Conservation (phyloP, 2,113 vertebrate genomes). For the Pholis gunnellus region DNA sequence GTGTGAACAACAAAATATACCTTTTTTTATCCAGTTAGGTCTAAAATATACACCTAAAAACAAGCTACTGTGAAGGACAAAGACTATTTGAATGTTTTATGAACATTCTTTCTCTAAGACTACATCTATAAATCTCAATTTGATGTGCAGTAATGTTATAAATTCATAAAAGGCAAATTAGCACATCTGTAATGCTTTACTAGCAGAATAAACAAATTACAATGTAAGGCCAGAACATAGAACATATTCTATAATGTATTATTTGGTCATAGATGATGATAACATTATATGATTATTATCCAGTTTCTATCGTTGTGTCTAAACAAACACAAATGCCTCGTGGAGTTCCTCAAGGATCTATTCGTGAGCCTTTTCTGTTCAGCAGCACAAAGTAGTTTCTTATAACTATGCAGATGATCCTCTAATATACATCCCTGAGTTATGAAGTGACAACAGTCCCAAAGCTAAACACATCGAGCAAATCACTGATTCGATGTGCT, state of each 20-base stretch:
- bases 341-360: not conserved
- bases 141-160: not conserved
- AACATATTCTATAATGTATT: not conserved
- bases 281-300: no score
- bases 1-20: not conserved
- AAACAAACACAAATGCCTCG: not conserved
- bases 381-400: no score
- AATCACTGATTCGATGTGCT: not conserved
- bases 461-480: not conserved
- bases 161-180: not conserved
- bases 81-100: not conserved
- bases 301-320: not conserved
- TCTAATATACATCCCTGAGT: not conserved
- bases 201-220: not conserved
- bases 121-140: not conserved
- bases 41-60: not conserved
- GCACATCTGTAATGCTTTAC: not conserved
- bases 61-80: not conserved
- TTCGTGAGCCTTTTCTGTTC: not conserved
- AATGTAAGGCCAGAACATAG: not conserved
- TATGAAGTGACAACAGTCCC: not conserved
- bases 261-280: no score
- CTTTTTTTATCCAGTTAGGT: not conserved
- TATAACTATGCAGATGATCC: not conserved
- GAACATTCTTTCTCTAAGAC: not conserved